Base-by-base conservation (phyloP, 2,113 vertebrate genomes). In the Plecotus auritus region DNA sequence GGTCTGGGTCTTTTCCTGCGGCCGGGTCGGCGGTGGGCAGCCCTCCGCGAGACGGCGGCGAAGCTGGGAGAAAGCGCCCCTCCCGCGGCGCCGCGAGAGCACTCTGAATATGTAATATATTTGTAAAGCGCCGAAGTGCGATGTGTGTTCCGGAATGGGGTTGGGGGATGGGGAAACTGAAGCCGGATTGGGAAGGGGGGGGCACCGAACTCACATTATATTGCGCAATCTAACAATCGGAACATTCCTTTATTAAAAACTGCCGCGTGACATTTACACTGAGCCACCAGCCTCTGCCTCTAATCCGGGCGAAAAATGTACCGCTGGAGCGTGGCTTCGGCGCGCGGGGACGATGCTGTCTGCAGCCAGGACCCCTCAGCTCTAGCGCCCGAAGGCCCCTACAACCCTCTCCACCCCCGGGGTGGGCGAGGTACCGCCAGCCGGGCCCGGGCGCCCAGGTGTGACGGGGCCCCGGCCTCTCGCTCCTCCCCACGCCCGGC, bases 231-330 rank as follows among this genome's bases (percentile, higher is more conserved):
- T 95, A 98, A 98, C 98, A 97, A 96, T 97, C 97, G 96, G 98
- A 98, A 97, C 98, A 96, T 98, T 97, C 96, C 96, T 98, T 98
- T 98, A 98, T 98, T 98, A 98, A 98, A 98, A 98, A 95, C 98
- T 97, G 97, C 98, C 96, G 98, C 96, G 95, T 98, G 98, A 98
- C 98, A 98, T 98, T 98, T 98, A 98, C 98, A 95, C 97, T 81
- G 97, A 98, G 98, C 98, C 97, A 95, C 97, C 97, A 97, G 98
- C 85, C 91, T 97, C 97, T 94, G 95, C 97, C 90, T 97, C 95
- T 98, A 98, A 98, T 98, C 98, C 96, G 40, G 96, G 93, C 95
- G 96, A 96, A 98, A 98, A 98, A 97, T 91, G 96, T 92, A 97
- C 96, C 90, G 88, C 97, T 22, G 83, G 96, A 93, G 94, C 84